Evolutionary conservation across 2,888 invertebrate genomes (phyloP).

Genomic region (Lepeophtheirus nordmannii): DNA sequence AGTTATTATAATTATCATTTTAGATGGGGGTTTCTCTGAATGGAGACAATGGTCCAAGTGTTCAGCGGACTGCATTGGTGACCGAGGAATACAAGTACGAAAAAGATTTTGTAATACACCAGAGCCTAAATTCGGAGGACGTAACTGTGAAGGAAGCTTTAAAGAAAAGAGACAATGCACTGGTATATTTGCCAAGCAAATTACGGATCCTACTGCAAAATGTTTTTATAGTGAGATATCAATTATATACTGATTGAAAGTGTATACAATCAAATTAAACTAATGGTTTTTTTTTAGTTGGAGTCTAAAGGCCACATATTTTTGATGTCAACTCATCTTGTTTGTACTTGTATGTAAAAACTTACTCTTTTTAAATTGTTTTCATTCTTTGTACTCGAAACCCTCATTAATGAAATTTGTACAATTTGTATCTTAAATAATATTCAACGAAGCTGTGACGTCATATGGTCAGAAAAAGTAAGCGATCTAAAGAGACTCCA

Average conservation of each 20-base stretch:
- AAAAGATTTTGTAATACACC: not conserved
- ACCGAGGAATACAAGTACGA: not conserved
- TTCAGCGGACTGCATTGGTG: not conserved
- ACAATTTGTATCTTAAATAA: too few relatives aligned
- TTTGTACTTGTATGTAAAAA: too few relatives aligned
- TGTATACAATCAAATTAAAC: too few relatives aligned
- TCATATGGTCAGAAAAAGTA: too few relatives aligned
- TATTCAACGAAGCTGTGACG: too few relatives aligned
- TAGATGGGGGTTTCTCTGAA: not conserved
- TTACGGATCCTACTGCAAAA: not conserved
- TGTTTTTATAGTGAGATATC: not conserved
- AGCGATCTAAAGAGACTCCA: too few relatives aligned
- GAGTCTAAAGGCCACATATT: too few relatives aligned
- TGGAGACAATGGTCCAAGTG: not conserved
- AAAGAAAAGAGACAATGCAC: not conserved
- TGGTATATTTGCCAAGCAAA: not conserved
- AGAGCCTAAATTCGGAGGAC: not conserved
- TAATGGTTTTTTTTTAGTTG: too few relatives aligned
- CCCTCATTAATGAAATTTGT: too few relatives aligned
- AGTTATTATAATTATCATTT: not conserved
- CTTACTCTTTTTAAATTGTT: too few relatives aligned
- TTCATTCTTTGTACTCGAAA: too few relatives aligned
- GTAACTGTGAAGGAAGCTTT: not conserved
- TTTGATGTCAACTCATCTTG: too few relatives aligned
- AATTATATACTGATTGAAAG: not conserved